Evolutionary conservation across 2,888 invertebrate species (phyloP).

Genomic region (Acleris literana): DNA sequence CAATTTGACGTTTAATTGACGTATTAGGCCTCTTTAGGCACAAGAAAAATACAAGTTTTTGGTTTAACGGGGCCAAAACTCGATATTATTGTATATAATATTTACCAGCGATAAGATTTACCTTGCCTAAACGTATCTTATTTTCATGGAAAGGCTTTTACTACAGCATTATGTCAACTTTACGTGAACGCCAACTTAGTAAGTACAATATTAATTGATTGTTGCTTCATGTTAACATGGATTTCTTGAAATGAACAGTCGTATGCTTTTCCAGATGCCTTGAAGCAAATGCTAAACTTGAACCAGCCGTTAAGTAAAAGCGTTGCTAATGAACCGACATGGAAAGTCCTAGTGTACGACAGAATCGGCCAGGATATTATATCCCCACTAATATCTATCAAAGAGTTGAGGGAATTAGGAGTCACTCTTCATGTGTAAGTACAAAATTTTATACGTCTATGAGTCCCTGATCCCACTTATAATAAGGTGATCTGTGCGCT

Average conservation of each 20-base stretch:
- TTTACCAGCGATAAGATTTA: background rate
- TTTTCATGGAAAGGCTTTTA: constrained; percentile 49
- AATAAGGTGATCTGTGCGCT: no score
- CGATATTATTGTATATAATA: constrained; percentile 2
- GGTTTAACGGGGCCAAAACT: background rate
- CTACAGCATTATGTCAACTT: constrained; percentile 80
- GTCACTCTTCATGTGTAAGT: constrained; percentile 98
- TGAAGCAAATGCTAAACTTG: constrained; percentile 97
- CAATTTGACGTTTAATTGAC: constrained; percentile 37
- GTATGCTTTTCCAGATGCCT: constrained; percentile 86
- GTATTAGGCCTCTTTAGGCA: constrained; percentile 10
- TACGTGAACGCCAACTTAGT: constrained; percentile 60
- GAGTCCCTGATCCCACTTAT: no score
- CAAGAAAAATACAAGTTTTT: constrained; percentile 10
- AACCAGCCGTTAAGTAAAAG: constrained; percentile 91
- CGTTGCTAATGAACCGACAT: constrained; percentile 92
- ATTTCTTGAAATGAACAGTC: constrained; percentile 2
- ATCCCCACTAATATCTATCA: constrained; percentile 97
- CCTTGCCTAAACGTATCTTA: constrained; percentile 35
- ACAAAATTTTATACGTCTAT: no score
- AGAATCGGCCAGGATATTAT: constrained; percentile 98
- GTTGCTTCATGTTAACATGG: constrained; percentile 23
- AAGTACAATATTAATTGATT: constrained; percentile 39
- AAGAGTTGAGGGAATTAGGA: constrained; percentile 97
- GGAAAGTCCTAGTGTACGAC: constrained; percentile 99